phyloP scores from a whole-genome alignment of 2,888 invertebrate genomes.

The Anodontia alba region DNA sequence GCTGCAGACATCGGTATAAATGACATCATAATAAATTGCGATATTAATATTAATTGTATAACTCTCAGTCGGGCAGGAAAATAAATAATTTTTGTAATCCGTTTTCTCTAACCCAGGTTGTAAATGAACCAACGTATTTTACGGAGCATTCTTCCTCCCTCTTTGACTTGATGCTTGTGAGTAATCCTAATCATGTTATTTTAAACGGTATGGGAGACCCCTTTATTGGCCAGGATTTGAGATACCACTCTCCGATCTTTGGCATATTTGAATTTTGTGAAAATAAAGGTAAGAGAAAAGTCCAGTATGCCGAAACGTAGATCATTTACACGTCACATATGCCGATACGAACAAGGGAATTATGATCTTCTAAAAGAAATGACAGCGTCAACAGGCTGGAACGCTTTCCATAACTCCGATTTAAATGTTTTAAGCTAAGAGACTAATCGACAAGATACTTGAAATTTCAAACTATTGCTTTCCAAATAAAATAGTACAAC shows the following conservation, averaged over 20 bases:
- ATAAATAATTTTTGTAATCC: neutral
- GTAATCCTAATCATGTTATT: neutral
- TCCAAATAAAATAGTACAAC: no score
- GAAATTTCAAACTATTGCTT: no score
- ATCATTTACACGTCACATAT: neutral
- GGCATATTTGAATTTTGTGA: neutral
- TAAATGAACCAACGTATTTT: neutral
- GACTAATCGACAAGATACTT: neutral
- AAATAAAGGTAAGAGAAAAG: no score
- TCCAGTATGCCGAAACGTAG: neutral
- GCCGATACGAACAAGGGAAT: neutral
- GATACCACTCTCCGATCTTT: neutral
- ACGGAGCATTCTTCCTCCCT: neutral
- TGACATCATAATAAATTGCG: no score
- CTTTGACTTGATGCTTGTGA: neutral
- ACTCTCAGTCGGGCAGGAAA: neutral
- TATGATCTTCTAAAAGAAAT: neutral
- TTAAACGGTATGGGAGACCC: neutral
- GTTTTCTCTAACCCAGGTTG: neutral
- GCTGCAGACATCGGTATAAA: no score
- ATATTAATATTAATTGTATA: no score
- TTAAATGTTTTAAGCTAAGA: neutral
- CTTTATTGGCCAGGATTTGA: neutral
- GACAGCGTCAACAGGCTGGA: neutral
- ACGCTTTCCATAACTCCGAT: neutral